phyloP scores from a whole-genome alignment of 2,888 invertebrate species.

The Apantesis nais region DNA sequence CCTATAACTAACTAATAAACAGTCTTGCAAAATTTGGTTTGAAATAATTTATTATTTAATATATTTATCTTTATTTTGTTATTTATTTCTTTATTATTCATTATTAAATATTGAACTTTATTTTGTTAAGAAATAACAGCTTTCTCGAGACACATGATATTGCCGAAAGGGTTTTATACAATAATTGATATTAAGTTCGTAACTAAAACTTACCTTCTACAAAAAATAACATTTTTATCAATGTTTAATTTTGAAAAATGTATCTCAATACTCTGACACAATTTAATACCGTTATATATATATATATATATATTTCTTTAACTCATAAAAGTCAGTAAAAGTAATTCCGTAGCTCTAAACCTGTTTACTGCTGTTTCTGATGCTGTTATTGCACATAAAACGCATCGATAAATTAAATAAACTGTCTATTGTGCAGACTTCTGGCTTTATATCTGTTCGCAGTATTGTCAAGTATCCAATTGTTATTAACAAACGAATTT shows the following conservation, averaged over 20 bases:
- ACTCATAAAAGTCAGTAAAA: constrained; percentile 20
- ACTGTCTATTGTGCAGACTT: constrained; percentile 13
- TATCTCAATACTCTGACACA: background rate
- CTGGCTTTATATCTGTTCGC: constrained; percentile 3
- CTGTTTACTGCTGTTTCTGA: constrained; percentile 17
- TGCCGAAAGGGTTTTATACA: too few species aligned
- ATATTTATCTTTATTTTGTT: too few species aligned
- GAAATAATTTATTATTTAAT: too few species aligned
- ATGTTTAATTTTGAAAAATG: background rate
- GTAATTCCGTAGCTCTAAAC: constrained; percentile 20
- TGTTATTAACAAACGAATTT: constrained; percentile 9
- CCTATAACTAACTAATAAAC: too few species aligned
- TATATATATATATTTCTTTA: constrained; percentile 16
- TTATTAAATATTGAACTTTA: too few species aligned
- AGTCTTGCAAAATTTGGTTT: too few species aligned
- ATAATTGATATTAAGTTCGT: too few species aligned
- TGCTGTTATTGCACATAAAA: constrained; percentile 23
- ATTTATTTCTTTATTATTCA: too few species aligned
- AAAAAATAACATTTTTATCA: background rate
- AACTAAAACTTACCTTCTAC: too few species aligned
- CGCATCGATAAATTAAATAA: constrained; percentile 20
- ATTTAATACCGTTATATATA: constrained; percentile 8
- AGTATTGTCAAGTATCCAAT: constrained; percentile 17
- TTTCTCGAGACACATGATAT: too few species aligned
- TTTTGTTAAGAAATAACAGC: too few species aligned